phyloP scores from a whole-genome alignment of 1,140 invertebrate genomes.

The Pomacea maculata region DNA sequence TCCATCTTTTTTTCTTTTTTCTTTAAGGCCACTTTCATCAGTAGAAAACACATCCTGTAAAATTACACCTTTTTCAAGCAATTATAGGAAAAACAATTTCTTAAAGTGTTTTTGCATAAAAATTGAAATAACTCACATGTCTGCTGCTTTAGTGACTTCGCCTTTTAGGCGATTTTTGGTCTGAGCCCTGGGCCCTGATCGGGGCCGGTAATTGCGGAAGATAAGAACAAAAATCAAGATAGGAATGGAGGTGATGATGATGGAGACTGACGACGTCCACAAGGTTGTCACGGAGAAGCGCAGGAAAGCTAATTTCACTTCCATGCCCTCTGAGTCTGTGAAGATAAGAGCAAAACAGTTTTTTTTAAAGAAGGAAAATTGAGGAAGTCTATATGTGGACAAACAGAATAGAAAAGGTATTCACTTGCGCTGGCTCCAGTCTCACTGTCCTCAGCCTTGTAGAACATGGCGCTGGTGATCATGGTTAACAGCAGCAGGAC shows the following conservation, averaged over 20 bases:
- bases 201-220: conserved; percentile 30
- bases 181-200: too few species aligned
- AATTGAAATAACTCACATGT: too few species aligned
- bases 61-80: too few species aligned
- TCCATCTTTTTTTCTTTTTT: too few species aligned
- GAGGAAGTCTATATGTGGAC: too few species aligned
- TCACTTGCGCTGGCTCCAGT: too few species aligned
- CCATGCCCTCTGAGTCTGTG: conserved; percentile 22
- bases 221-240: conserved; percentile 36
- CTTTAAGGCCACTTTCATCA: too few species aligned
- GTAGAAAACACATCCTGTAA: too few species aligned
- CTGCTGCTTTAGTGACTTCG: too few species aligned
- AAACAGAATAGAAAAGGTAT: neutral
- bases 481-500: conserved; percentile 69
- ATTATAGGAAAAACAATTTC: too few species aligned
- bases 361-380: too few species aligned
- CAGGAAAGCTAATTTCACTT: conserved; percentile 30
- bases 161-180: neutral
- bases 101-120: too few species aligned
- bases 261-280: conserved; percentile 34
- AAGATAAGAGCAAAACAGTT: neutral
- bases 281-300: conserved; percentile 33
- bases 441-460: conserved; percentile 34
- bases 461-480: conserved; percentile 72
- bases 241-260: conserved; percentile 32